Conservation (phyloP, 2,797 vertebrate genomes). For the Potorous gilbertii region DNA sequence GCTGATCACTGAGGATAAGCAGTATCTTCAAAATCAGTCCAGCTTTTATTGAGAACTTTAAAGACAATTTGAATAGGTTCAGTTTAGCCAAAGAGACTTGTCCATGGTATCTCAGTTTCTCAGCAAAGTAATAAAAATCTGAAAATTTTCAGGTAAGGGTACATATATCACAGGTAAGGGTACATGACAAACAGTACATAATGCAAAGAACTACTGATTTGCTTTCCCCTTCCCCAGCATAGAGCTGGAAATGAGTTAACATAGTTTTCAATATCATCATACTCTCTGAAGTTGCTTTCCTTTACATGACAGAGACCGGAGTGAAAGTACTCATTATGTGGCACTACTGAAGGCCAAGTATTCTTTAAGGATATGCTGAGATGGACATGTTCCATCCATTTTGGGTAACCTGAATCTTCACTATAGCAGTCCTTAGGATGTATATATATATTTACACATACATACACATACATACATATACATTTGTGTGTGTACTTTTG, state of each 20-base stretch:
- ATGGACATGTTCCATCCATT: background rate
- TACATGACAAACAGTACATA: background rate
- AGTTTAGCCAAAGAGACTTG: background rate
- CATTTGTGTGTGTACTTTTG: too few species aligned
- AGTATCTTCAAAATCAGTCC: background rate
- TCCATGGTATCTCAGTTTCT: background rate
- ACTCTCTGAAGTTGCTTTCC: background rate
- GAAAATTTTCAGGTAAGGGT: background rate
- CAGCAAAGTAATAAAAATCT: background rate
- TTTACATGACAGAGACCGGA: background rate
- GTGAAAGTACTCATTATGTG: background rate
- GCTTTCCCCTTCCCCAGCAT: background rate
- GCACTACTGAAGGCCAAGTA: background rate
- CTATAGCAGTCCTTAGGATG: too few species aligned
- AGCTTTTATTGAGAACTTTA: background rate
- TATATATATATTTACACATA: too few species aligned
- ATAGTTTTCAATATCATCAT: too few species aligned
- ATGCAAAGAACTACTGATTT: background rate
- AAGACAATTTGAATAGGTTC: background rate
- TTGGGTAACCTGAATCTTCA: background rate
- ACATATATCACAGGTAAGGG: background rate
- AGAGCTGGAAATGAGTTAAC: background rate
- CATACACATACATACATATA: too few species aligned
- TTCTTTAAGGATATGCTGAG: background rate
- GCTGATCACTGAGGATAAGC: background rate